Base-by-base conservation (phyloP, 2,113 vertebrate genomes). In the Siphamia tubifer region DNA sequence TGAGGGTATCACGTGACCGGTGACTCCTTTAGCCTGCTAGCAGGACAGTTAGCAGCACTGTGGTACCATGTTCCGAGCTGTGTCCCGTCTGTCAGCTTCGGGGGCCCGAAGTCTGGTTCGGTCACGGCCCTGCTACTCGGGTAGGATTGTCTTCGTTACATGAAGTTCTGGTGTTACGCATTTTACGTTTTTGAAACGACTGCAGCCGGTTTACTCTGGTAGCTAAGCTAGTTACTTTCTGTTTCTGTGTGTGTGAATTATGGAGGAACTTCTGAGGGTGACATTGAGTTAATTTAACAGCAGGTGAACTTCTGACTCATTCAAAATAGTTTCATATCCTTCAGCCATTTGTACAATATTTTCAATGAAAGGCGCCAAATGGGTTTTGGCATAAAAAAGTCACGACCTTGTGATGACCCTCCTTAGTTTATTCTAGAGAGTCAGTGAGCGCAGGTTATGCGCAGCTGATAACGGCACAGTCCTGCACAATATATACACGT, bases 61-160 rank as follows among this genome's bases (percentile, higher is more conserved):
- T 32, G 38, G 66, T 36, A 86, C 36, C 43, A 96, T 96, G 94
- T 89, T 94, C 77, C 83, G 89, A 34, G 85, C 92, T 2, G 86
- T 91, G 47, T 54, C 90, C 38, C 35, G 56, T 49, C 19, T 84
- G 38, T 88, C 79, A 25, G 23, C 66, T 54, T 58, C 87, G 8
- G 84, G 88, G 16, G 8, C 75, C 47, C 87, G 78, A 54, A 77
- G 75, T 53, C 72, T 90, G 85, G 75, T 75, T 20, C 90, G 82
- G 81, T 66, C 74, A 52, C 87, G 24, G 40, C 68, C 80, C 32
- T 17, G 43, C 23, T 78, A 58, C 53, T 71, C 89, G 49, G 91
- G 92, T 94, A 84, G 25, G 68, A 15, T 13, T 4, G 4, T 4
- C n/a, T 1, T 24, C 13, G 9, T 8, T 4, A 5, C 6, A 5